Conservation (phyloP, 2,888 invertebrate genomes). For the Aporophyla nigra region DNA sequence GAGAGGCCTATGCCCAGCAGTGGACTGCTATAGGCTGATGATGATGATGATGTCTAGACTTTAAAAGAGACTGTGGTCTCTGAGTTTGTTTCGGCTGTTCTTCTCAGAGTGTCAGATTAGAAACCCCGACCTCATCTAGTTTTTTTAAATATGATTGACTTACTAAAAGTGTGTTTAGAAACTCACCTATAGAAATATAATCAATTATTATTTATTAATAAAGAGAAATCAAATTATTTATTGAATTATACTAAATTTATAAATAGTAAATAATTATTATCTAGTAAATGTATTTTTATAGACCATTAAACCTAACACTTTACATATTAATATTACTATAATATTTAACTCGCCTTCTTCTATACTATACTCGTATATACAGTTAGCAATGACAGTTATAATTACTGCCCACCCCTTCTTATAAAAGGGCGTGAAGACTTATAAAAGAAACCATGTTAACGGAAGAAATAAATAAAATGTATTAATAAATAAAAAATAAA, state of each 20-base stretch:
- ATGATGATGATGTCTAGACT: too few species aligned
- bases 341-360: neutral
- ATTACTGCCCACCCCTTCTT: conserved; percentile 3
- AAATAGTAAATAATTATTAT: neutral
- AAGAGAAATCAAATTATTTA: neutral
- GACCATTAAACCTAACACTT: conserved; percentile 13
- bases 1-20: too few species aligned
- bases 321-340: neutral
- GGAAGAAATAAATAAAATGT: conserved; percentile 17
- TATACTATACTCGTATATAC: neutral
- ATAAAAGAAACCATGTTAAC: neutral
- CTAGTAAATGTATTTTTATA: neutral
- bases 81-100: too few species aligned
- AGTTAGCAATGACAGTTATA: conserved; percentile 6
- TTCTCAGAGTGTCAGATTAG: too few species aligned
- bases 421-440: neutral
- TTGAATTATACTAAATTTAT: neutral
- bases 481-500: neutral
- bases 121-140: too few species aligned
- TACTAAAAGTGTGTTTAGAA: too few species aligned
- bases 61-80: too few species aligned
- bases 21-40: too few species aligned
- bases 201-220: neutral
- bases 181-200: too few species aligned
- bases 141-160: too few species aligned